Percentiles rank a stretch among this genome's conserved stretches.
These are phyloP conservation scores for Nasonia oneida DNA, from an alignment of 2,888 invertebrate genomes.

Conservation along the genomic window DNA sequence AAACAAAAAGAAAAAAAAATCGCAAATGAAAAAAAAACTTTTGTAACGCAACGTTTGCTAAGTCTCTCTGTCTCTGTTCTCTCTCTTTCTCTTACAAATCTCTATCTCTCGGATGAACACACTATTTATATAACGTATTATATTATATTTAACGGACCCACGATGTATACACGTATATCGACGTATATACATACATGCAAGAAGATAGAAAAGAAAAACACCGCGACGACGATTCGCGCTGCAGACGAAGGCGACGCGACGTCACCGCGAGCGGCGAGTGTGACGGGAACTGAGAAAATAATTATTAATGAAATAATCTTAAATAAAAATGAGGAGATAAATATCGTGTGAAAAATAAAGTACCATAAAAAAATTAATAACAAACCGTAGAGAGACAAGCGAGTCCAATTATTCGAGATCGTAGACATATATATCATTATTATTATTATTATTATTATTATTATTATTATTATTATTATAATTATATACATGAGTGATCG, in stretches of 20 bases:
- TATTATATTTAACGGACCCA: conserved; percentile 40
- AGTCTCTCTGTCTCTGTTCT: conserved; percentile 39
- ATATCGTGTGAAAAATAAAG: conserved; percentile 51
- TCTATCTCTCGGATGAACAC: conserved; percentile 39
- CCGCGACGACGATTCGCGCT: neutral
- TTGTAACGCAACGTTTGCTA: conserved; percentile 58
- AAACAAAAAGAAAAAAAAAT: conserved; percentile 18
- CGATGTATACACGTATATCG: conserved; percentile 16
- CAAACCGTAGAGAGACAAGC: conserved; percentile 48
- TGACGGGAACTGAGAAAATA: conserved; percentile 52
- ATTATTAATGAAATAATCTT: conserved; percentile 39
- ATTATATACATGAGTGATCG: conserved; percentile 33
- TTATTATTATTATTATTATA: conserved; percentile 27
- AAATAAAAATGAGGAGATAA: conserved; percentile 42
- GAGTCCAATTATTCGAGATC: conserved; percentile 54
- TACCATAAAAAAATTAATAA: conserved; percentile 34
- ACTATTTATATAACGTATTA: conserved; percentile 49
- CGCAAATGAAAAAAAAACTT: conserved; percentile 44
- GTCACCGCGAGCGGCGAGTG: conserved; percentile 39
- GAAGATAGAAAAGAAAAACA: conserved; percentile 14
- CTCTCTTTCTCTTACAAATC: conserved; percentile 27
- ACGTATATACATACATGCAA: neutral
- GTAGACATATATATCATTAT: conserved; percentile 34
- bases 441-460: conserved; percentile 21
- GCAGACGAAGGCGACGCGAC: conserved; percentile 5